These are phyloP conservation scores for Gandaritis pyraliata DNA, from an alignment of 2,888 invertebrate genomes.

Conservation along the genomic window DNA sequence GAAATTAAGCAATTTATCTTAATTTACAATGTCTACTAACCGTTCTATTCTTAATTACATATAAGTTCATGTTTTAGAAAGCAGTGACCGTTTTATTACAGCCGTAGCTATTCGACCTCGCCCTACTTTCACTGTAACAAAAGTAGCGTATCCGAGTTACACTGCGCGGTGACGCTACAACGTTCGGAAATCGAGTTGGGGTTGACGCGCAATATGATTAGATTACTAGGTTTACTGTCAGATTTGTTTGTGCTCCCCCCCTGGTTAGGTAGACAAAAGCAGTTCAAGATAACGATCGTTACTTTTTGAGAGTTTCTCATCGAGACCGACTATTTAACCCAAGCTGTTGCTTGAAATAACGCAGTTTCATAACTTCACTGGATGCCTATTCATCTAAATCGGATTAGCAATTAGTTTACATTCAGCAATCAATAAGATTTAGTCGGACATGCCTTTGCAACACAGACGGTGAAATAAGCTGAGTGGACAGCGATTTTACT, in stretches of 20 bases:
- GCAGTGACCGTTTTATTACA: background rate
- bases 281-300: background rate
- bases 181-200: too few species aligned
- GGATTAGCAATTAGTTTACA: conserved; percentile 40
- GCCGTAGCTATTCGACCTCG: too few species aligned
- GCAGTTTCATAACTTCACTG: conserved; percentile 33
- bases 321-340: conserved; percentile 15
- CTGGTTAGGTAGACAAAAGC: too few species aligned
- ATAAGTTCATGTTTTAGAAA: background rate
- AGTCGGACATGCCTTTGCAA: conserved; percentile 8
- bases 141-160: too few species aligned
- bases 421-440: conserved; percentile 40
- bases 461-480: background rate
- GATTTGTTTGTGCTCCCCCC: too few species aligned
- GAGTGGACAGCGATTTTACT: background rate
- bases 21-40: conserved; percentile 23
- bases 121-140: too few species aligned
- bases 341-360: conserved; percentile 36
- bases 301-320: background rate
- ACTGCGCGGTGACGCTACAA: too few species aligned
- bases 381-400: conserved; percentile 33
- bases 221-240: too few species aligned
- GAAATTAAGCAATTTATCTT: conserved; percentile 26
- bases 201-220: too few species aligned
- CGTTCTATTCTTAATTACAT: conserved; percentile 12